Evolutionary conservation across 2,113 vertebrate species (phyloP).

Genomic region (Merops nubicus): DNA sequence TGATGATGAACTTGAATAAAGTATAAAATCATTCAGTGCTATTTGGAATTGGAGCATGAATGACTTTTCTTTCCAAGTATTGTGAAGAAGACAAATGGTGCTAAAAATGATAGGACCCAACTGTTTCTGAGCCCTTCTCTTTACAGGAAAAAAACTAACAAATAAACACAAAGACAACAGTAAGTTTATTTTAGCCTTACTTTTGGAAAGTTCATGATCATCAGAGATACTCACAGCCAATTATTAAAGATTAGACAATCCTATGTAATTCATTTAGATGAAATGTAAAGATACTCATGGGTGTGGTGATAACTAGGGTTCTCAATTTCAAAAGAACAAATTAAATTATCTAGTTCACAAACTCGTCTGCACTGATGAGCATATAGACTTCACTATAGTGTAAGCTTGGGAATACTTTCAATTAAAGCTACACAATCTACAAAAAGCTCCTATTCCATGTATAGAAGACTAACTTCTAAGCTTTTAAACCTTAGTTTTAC

Average conservation of each 20-base stretch:
- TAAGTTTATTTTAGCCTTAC: background rate
- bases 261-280: background rate
- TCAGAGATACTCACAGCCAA: background rate
- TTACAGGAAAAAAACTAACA: background rate
- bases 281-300: background rate
- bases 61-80: background rate
- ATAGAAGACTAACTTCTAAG: background rate
- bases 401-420: background rate
- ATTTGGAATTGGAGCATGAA: background rate
- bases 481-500: background rate
- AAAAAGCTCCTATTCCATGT: background rate
- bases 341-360: background rate
- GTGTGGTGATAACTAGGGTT: background rate
- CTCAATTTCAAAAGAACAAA: background rate
- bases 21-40: background rate
- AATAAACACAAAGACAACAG: background rate
- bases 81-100: background rate
- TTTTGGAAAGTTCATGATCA: background rate
- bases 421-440: background rate
- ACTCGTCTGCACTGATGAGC: background rate
- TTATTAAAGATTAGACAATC: background rate
- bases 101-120: background rate
- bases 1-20: slow-evolving; percentile 4
- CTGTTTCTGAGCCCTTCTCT: background rate
- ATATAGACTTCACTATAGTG: background rate